Evolutionary conservation across 1,140 invertebrate species (phyloP).

Genomic region (Yoshiicerus persimilis): DNA sequence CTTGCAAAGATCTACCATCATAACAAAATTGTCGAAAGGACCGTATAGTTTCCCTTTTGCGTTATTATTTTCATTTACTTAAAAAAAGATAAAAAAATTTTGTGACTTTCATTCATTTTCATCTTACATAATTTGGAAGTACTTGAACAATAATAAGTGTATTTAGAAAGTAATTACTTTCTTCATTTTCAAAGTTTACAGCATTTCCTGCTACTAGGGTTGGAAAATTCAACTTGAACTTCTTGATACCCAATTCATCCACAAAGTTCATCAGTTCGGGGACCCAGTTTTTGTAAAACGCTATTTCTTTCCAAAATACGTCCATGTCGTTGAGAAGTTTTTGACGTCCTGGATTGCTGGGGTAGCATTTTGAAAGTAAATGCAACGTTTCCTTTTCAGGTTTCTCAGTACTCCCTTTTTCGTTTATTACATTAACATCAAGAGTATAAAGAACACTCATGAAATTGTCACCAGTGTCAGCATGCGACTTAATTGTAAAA

Average conservation of each 20-base stretch:
- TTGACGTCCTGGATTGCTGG: conserved; percentile 3
- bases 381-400: too few relatives aligned
- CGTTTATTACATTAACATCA: background rate
- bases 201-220: background rate
- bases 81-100: too few relatives aligned
- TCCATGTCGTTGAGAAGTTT: background rate
- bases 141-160: too few relatives aligned
- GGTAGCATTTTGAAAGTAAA: conserved; percentile 36
- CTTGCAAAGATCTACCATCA: conserved; percentile 33
- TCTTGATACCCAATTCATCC: background rate
- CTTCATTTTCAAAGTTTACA: background rate
- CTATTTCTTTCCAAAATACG: conserved; percentile 31
- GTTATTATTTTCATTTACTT: background rate
- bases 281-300: conserved; percentile 4
- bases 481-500: background rate
- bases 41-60: background rate
- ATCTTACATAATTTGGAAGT: too few relatives aligned
- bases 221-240: background rate
- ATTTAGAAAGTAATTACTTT: background rate
- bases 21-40: conserved; percentile 5
- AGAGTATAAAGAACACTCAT: too few relatives aligned
- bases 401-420: too few relatives aligned
- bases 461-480: too few relatives aligned
- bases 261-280: conserved; percentile 14
- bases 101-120: too few relatives aligned